Evolutionary conservation across 2,113 vertebrate genomes (phyloP).

Genomic region (Clupea harengus): DNA sequence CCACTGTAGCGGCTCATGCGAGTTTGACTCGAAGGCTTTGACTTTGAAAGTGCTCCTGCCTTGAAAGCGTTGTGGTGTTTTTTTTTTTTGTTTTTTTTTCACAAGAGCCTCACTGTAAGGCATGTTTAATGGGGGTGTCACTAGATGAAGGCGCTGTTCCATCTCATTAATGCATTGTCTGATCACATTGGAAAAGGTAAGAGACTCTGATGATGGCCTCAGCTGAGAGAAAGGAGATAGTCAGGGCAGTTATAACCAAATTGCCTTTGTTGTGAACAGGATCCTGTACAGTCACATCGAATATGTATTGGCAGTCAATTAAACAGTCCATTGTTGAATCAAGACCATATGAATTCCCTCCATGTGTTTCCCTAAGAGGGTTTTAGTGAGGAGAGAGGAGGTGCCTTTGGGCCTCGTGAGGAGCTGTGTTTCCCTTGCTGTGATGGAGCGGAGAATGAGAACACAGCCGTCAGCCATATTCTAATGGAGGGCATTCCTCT

Average conservation of each 20-base stretch:
- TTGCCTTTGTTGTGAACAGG: neutral
- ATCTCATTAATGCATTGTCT: neutral
- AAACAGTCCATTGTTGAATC: neutral
- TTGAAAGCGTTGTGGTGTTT: neutral
- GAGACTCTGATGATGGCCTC: neutral
- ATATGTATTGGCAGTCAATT: neutral
- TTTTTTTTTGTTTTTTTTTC: no score
- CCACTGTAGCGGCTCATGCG: neutral
- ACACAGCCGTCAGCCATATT: neutral
- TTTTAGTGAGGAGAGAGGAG: neutral
- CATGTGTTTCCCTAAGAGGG: neutral
- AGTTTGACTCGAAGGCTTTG: neutral
- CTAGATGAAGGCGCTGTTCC: neutral
- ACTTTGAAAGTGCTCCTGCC: neutral
- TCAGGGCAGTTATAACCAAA: no score
- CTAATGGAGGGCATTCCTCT: neutral
- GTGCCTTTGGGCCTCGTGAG: neutral
- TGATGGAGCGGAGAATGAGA: neutral
- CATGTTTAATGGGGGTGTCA: neutral
- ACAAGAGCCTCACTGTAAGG: no score
- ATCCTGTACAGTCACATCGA: neutral
- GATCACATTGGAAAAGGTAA: neutral
- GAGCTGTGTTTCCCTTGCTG: neutral
- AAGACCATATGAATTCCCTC: neutral
- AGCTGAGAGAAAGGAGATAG: neutral